phyloP scores from a whole-genome alignment of 2,888 invertebrate genomes.

The Thymelicus sylvestris region DNA sequence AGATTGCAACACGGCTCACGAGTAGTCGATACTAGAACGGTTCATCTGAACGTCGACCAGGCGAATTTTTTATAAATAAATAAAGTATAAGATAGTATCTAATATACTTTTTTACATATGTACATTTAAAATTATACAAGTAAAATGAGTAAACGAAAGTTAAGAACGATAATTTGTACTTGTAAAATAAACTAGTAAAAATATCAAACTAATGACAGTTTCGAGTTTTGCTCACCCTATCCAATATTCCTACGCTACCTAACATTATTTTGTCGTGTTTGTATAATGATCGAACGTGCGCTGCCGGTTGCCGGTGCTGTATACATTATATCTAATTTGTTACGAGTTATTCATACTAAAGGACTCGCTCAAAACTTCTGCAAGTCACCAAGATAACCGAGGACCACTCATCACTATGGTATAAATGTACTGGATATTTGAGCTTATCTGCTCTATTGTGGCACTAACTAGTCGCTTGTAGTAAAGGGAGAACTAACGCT shows the following conservation, averaged over 20 bases:
- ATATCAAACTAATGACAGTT: slow-evolving; percentile 66
- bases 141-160: slow-evolving; percentile 66
- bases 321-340: slow-evolving; percentile 11
- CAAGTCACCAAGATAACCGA: slow-evolving; percentile 7
- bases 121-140: slow-evolving; percentile 77
- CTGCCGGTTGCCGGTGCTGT: slow-evolving; percentile 55
- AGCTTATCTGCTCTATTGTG: too few relatives aligned
- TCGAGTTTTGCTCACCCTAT: slow-evolving; percentile 67
- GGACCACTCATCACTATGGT: not conserved
- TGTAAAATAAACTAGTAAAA: slow-evolving; percentile 70
- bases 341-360: slow-evolving; percentile 13
- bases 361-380: slow-evolving; percentile 23
- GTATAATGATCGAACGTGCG: slow-evolving; percentile 56
- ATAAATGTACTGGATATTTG: not conserved
- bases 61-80: slow-evolving; percentile 74
- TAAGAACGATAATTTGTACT: slow-evolving; percentile 80
- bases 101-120: slow-evolving; percentile 80
- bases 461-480: too few relatives aligned
- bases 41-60: slow-evolving; percentile 70
- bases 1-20: slow-evolving; percentile 54
- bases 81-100: slow-evolving; percentile 79
- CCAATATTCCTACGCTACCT: slow-evolving; percentile 73
- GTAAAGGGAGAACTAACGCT: too few relatives aligned
- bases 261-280: slow-evolving; percentile 75
- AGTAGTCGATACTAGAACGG: slow-evolving; percentile 52